Evolutionary conservation across 2,888 invertebrate genomes (phyloP).

Genomic region (Nemoura dubitans): DNA sequence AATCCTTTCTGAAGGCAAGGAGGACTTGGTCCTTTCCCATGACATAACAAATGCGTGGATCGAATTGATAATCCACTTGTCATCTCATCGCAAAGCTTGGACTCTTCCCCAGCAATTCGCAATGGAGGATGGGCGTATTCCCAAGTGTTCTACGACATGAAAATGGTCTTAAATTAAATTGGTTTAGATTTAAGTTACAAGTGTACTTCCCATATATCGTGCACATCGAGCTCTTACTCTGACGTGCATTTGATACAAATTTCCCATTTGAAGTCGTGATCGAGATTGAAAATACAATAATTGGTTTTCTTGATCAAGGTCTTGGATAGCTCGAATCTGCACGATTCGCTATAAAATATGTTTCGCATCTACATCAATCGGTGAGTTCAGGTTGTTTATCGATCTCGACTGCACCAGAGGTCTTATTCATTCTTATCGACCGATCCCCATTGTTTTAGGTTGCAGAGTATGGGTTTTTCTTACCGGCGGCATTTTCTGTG

Average conservation of each 20-base stretch:
- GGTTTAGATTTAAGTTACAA: neutral
- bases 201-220: neutral
- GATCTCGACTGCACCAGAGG: neutral
- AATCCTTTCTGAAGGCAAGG: neutral
- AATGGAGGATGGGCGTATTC: neutral
- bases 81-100: neutral
- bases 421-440: neutral
- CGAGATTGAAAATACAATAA: neutral
- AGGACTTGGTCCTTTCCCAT: neutral
- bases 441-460: neutral
- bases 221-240: neutral
- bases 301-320: constrained; percentile 7
- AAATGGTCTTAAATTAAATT: neutral
- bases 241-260: neutral
- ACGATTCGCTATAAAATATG: neutral
- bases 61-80: neutral
- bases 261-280: neutral
- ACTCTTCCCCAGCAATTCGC: neutral
- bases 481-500: neutral
- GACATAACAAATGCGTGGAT: neutral
- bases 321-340: neutral
- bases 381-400: neutral
- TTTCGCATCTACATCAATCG: neutral
- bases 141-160: neutral
- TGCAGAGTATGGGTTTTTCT: neutral